Evolutionary conservation across 2,113 vertebrate genomes (phyloP).

Genomic region (Colinus virginianus): DNA sequence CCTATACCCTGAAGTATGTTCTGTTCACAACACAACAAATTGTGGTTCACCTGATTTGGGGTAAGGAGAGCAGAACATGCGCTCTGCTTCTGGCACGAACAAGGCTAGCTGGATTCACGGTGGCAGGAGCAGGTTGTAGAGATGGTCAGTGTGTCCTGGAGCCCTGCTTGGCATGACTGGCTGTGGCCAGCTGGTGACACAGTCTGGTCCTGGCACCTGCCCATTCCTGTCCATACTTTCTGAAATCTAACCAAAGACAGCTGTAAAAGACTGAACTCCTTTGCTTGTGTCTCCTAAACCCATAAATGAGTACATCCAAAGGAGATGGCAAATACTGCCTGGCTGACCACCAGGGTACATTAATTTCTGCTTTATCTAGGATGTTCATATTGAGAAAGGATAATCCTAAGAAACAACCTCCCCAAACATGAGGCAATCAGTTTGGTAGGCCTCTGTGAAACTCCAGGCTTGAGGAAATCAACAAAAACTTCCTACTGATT

Average conservation of each 20-base stretch:
- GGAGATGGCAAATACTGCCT: neutral
- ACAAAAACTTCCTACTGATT: neutral
- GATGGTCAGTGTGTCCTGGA: neutral
- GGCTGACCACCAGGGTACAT: neutral
- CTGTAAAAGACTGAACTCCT: neutral
- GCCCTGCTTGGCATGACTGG: neutral
- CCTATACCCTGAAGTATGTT: neutral
- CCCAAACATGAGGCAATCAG: neutral
- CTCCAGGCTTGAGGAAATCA: neutral
- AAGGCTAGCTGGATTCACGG: neutral
- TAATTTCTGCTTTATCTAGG: neutral
- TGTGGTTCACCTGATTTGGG: neutral
- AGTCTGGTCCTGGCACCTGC: neutral
- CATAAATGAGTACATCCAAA: neutral
- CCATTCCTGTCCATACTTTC: neutral
- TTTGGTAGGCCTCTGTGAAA: neutral
- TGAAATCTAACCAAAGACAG: slow-evolving; percentile 21
- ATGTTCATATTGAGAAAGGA: neutral
- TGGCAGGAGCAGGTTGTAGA: neutral
- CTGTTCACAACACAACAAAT: neutral
- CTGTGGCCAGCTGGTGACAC: slow-evolving; percentile 35
- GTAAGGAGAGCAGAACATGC: neutral
- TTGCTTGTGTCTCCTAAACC: neutral
- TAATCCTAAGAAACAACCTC: neutral
- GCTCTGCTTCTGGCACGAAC: neutral